Conservation (phyloP, 2,113 vertebrate genomes). For the Mustela nigripes region DNA sequence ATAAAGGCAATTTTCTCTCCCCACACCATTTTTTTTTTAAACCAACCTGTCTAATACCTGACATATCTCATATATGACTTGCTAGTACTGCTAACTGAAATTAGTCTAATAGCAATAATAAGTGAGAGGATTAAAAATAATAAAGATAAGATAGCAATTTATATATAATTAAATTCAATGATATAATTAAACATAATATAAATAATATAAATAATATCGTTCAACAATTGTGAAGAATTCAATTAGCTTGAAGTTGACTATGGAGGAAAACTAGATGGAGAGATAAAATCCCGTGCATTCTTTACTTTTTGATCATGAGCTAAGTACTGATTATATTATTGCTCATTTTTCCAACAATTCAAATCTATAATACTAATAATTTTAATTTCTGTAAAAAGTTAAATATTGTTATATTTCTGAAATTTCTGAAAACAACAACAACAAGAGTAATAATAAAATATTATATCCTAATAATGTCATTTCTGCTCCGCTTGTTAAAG, state of each 20-base stretch:
- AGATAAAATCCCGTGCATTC: background rate
- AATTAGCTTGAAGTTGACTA: background rate
- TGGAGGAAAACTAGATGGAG: background rate
- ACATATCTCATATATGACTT: background rate
- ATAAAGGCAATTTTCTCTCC: background rate
- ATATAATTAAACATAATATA: background rate
- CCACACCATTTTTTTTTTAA: background rate
- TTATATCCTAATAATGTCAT: background rate
- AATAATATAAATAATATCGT: background rate
- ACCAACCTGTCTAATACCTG: background rate
- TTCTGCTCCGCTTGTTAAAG: background rate
- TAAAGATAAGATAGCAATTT: constrained; percentile 23
- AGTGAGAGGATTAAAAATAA: background rate
- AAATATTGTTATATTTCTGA: background rate
- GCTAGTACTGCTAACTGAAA: background rate
- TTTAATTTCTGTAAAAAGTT: background rate
- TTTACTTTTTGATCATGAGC: background rate
- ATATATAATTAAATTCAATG: constrained; percentile 6
- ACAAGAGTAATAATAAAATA: background rate
- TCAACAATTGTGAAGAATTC: background rate
- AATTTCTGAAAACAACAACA: background rate
- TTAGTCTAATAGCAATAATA: background rate
- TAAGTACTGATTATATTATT: constrained; percentile 3
- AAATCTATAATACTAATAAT: background rate
- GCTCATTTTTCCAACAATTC: background rate